phyloP scores from a whole-genome alignment of 2,797 vertebrate species.

The Arctocebus calabarensis region DNA sequence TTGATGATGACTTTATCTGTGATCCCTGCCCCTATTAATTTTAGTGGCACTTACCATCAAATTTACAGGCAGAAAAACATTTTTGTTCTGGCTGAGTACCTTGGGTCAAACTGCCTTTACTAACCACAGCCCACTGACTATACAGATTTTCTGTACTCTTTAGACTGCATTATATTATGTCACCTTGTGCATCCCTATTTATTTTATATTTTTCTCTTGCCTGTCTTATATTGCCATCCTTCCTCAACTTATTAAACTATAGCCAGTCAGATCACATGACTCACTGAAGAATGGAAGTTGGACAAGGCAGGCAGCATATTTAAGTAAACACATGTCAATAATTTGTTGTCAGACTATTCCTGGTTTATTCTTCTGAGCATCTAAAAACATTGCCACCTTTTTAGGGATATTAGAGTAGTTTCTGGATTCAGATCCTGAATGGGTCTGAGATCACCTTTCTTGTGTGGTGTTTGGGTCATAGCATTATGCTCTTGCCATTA shows the following conservation, averaged over 20 bases:
- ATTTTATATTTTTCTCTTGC: constrained; percentile 14
- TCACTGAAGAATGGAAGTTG: not conserved
- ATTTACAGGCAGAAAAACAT: constrained; percentile 39
- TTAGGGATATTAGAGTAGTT: not conserved
- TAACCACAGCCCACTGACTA: not conserved
- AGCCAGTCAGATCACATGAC: not conserved
- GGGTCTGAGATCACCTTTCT: not conserved
- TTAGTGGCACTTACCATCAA: constrained; percentile 17
- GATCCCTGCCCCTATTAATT: constrained; percentile 25
- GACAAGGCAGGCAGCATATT: not conserved
- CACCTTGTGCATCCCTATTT: not conserved
- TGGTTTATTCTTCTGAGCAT: constrained; percentile 23
- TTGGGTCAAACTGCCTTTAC: not conserved
- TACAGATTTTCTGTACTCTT: constrained; percentile 32
- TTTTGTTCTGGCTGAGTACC: not conserved
- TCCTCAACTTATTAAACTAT: constrained; percentile 34
- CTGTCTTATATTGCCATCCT: not conserved
- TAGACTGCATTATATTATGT: constrained; percentile 1
- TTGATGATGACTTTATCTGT: constrained; percentile 38
- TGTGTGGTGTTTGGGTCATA: not conserved
- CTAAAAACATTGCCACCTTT: constrained; percentile 15
- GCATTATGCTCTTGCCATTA: not conserved
- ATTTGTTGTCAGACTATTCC: not conserved
- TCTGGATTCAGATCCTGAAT: constrained; percentile 11
- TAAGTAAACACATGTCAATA: constrained; percentile 1